Percentiles rank a stretch among this genome's conserved stretches.
Evolutionary conservation across 2,888 invertebrate genomes (phyloP).

Genomic region (Clanis bilineata): DNA sequence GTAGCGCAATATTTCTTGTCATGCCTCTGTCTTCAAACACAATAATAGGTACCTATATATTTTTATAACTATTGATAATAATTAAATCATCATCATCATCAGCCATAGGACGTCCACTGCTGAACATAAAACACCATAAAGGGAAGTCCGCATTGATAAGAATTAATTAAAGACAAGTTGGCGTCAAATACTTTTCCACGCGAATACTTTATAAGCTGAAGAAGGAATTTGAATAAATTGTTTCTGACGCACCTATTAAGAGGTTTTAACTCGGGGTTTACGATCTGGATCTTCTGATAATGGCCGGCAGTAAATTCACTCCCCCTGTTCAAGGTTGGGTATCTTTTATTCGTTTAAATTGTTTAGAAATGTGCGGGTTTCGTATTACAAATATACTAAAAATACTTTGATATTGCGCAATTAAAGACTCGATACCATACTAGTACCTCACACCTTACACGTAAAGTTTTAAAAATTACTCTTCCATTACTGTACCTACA

Average conservation of each 20-base stretch:
- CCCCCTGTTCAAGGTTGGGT: constrained; percentile 52
- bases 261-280: constrained; percentile 59
- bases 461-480: too few species aligned
- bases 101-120: neutral
- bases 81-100: neutral
- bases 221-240: constrained; percentile 60
- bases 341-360: constrained; percentile 46
- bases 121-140: too few species aligned
- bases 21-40: too few species aligned
- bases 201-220: constrained; percentile 41
- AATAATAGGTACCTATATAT: too few species aligned
- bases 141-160: too few species aligned
- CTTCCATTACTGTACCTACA: too few species aligned
- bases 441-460: too few species aligned
- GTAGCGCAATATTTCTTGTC: too few species aligned
- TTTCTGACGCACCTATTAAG: constrained; percentile 57
- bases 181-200: constrained; percentile 41
- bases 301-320: constrained; percentile 57
- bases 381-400: neutral
- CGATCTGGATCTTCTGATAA: constrained; percentile 60
- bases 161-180: constrained; percentile 40
- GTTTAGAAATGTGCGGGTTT: constrained; percentile 31
- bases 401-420: too few species aligned
- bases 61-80: too few species aligned
- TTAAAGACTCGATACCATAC: too few species aligned